Percentiles rank a stretch among this genome's conserved stretches.
Conservation (phyloP, 1,140 invertebrate genomes). For the Pentalonia nigronervosa region DNA sequence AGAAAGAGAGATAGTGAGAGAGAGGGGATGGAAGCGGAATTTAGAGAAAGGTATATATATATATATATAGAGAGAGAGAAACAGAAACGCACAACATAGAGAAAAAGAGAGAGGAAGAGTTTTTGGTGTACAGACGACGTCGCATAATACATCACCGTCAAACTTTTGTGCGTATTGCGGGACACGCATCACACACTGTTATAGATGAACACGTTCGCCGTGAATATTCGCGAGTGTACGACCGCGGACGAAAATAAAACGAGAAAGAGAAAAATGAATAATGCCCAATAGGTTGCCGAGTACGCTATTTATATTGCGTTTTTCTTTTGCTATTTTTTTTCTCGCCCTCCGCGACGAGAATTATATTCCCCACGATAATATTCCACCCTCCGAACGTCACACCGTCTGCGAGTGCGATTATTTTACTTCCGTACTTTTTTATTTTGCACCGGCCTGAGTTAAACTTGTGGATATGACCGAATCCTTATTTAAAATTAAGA, state of each 20-base stretch:
- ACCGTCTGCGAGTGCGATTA: not conserved
- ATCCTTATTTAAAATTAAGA: not conserved
- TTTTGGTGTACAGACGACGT: not conserved
- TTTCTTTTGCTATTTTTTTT: not conserved
- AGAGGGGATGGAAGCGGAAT: not conserved
- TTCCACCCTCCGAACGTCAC: not conserved
- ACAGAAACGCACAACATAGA: not conserved
- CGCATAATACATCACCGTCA: conserved; percentile 7
- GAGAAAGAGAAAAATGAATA: conserved; percentile 1
- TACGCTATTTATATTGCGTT: conserved; percentile 19
- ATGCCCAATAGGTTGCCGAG: not conserved
- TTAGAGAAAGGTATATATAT: not conserved
- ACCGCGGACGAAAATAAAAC: conserved; percentile 5
- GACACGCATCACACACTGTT: conserved; percentile 7
- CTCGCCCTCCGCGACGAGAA: not conserved
- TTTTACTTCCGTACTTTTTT: not conserved
- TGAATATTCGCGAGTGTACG: not conserved
- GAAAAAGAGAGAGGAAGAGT: not conserved
- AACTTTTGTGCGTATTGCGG: not conserved
- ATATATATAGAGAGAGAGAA: not conserved
- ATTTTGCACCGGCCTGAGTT: not conserved
- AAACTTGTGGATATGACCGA: not conserved
- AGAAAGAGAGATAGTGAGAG: not conserved
- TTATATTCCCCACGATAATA: not conserved
- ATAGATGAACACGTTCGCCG: not conserved